A percentile compares a stretch with the other conserved stretches of the same genome.
These are phyloP conservation scores for Parnassius orleans DNA, from an alignment of 2,888 invertebrate genomes.

Conservation along the genomic window DNA sequence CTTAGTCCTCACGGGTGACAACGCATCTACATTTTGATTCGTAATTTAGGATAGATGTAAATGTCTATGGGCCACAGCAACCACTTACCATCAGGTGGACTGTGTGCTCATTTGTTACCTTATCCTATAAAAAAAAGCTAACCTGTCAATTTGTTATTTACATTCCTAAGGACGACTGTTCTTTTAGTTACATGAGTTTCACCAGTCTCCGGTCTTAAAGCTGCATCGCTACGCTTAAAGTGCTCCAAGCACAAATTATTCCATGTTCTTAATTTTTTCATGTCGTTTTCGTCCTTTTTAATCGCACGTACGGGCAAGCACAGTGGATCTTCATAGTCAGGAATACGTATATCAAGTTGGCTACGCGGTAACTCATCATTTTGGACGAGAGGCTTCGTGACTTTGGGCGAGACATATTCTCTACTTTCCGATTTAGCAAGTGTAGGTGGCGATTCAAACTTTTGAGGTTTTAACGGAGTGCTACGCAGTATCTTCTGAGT, in stretches of 20 bases:
- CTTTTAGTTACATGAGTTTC: conserved; percentile 50
- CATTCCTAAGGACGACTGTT: conserved; percentile 56
- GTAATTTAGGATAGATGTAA: too few relatives aligned
- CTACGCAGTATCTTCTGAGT: conserved; percentile 23
- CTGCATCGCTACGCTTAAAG: conserved; percentile 49
- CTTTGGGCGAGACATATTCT: conserved; percentile 13
- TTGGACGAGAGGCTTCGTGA: conserved; percentile 9
- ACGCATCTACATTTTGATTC: too few relatives aligned
- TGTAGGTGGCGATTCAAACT: conserved; percentile 7
- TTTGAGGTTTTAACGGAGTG: conserved; percentile 20
- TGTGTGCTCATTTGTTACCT: too few relatives aligned
- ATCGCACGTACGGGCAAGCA: conserved; percentile 65
- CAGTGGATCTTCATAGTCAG: conserved; percentile 67
- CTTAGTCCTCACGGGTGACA: too few relatives aligned
- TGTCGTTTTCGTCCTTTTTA: conserved; percentile 43
- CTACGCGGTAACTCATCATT: conserved; percentile 37
- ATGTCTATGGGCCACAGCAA: too few relatives aligned
- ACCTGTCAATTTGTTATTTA: conserved; percentile 56
- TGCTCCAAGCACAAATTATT: conserved; percentile 65
- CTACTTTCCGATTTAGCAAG: conserved; percentile 8
- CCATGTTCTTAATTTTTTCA: conserved; percentile 56
- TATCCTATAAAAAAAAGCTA: conserved; percentile 14
- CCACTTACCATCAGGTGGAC: too few relatives aligned
- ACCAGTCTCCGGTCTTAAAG: conserved; percentile 50
- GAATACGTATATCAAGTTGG: conserved; percentile 52